phyloP scores from a whole-genome alignment of 2,113 vertebrate species.

The Hyla sarda region DNA sequence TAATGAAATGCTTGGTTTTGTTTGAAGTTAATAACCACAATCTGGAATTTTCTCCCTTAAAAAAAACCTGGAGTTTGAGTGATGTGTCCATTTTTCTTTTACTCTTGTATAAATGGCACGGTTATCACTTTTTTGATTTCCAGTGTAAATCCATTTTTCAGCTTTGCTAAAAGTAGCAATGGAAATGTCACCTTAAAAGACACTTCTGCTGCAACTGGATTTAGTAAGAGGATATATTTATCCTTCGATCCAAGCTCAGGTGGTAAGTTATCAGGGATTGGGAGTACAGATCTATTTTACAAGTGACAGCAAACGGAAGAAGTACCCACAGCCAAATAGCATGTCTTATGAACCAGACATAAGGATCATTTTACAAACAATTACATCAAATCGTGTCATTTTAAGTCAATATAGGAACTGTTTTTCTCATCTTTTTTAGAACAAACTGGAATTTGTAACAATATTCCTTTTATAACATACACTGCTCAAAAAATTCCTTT shows the following conservation, averaged over 20 bases:
- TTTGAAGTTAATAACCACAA: slow-evolving; percentile 4
- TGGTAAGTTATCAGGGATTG: slow-evolving; percentile 31
- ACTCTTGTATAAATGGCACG: background rate
- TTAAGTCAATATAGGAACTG: background rate
- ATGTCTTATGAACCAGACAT: background rate
- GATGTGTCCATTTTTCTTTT: background rate
- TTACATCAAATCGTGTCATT: background rate
- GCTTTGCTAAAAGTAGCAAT: slow-evolving; percentile 43
- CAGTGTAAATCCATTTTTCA: slow-evolving; percentile 32
- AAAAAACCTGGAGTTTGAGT: background rate
- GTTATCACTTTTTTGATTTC: slow-evolving; percentile 32
- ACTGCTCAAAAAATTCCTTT: too few relatives aligned
- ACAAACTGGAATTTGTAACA: background rate
- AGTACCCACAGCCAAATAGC: background rate
- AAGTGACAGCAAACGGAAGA: slow-evolving; percentile 19
- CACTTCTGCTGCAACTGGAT: slow-evolving; percentile 31
- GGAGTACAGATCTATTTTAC: slow-evolving; percentile 29
- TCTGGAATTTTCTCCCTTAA: background rate
- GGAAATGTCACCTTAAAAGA: slow-evolving; percentile 49
- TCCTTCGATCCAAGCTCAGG: slow-evolving; percentile 31
- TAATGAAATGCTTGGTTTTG: background rate
- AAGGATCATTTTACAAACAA: background rate
- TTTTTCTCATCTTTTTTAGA: background rate
- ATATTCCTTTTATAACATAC: background rate
- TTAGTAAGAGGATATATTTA: slow-evolving; percentile 48